Percentiles rank a stretch among this genome's conserved stretches.
phyloP scores from a whole-genome alignment of 2,888 invertebrate species.

The Amphipyra tragopoginis region DNA sequence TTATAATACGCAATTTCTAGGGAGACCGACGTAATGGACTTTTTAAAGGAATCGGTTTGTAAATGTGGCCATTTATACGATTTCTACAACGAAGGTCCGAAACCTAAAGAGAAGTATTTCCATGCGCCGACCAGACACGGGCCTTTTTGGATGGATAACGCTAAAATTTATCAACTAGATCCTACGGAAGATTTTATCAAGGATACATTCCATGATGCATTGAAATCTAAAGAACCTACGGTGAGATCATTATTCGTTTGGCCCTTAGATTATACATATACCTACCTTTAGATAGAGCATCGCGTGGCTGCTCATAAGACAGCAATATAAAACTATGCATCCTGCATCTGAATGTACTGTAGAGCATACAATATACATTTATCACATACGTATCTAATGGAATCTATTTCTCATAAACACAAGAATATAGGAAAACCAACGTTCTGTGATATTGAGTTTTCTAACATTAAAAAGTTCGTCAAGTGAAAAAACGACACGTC shows the following conservation, averaged over 20 bases:
- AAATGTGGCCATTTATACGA: constrained; percentile 83
- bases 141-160: constrained; percentile 74
- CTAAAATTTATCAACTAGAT: constrained; percentile 80
- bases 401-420: too few relatives aligned
- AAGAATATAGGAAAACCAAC: too few relatives aligned
- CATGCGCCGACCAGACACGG: constrained; percentile 72
- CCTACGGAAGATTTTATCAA: constrained; percentile 80
- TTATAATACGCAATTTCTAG: constrained; percentile 57
- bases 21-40: constrained; percentile 72
- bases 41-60: constrained; percentile 75
- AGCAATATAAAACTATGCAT: too few relatives aligned
- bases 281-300: too few relatives aligned
- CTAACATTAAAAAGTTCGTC: too few relatives aligned
- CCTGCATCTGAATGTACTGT: too few relatives aligned
- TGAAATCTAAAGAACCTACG: constrained; percentile 70
- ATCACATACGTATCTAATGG: too few relatives aligned
- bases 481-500: too few relatives aligned
- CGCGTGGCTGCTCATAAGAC: too few relatives aligned
- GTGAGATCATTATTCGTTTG: constrained; percentile 55
- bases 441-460: too few relatives aligned
- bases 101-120: constrained; percentile 74
- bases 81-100: constrained; percentile 64
- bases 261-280: too few relatives aligned
- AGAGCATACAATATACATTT: too few relatives aligned
- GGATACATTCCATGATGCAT: constrained; percentile 70